Conservation (phyloP, 2,888 invertebrate species). For the Meganola albula region DNA sequence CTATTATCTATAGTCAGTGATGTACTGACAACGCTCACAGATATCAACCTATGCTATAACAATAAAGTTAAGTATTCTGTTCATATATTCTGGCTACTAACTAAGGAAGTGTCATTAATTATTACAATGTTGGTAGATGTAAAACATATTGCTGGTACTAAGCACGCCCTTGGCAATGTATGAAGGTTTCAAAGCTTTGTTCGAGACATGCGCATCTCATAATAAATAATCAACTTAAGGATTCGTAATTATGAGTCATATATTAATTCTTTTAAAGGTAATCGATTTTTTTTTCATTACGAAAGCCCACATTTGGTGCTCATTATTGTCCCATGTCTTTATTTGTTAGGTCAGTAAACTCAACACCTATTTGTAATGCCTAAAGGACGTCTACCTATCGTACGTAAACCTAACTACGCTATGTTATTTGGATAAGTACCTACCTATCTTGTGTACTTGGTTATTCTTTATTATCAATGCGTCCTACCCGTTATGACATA, state of each 20-base stretch:
- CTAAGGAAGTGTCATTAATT: slow-evolving; percentile 49
- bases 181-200: slow-evolving; percentile 40
- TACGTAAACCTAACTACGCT: too few relatives aligned
- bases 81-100: slow-evolving; percentile 17
- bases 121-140: slow-evolving; percentile 30
- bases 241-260: slow-evolving; percentile 33
- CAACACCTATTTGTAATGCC: background rate
- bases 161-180: slow-evolving; percentile 36
- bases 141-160: slow-evolving; percentile 15
- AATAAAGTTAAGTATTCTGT: too few relatives aligned
- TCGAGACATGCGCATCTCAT: slow-evolving; percentile 29
- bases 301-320: background rate
- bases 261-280: slow-evolving; percentile 28
- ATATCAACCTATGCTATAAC: too few relatives aligned
- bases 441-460: too few relatives aligned
- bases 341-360: background rate
- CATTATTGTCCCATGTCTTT: background rate
- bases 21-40: too few relatives aligned
- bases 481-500: too few relatives aligned
- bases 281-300: slow-evolving; percentile 13
- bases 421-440: too few relatives aligned
- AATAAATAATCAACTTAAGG: slow-evolving; percentile 36
- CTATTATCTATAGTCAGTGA: background rate
- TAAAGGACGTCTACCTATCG: background rate
- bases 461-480: too few relatives aligned